Evolutionary conservation across 2,888 invertebrate genomes (phyloP), one percentile per base, ranked within the genome.

Genomic region (Nomada hirtipes): DNA sequence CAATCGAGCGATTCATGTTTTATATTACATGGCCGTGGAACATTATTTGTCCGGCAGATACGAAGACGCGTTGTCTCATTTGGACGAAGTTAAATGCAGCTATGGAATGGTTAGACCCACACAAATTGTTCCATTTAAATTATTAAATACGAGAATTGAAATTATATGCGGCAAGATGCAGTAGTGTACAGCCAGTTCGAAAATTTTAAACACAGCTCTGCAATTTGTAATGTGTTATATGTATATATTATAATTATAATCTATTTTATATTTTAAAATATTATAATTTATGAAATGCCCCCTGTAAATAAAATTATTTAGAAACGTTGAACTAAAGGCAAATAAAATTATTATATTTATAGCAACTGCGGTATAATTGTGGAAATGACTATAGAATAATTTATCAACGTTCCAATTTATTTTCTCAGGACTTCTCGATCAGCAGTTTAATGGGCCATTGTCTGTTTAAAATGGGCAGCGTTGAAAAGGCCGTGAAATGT

Each of bases 1-100:
- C 2, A 85, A 86, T 18, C 86, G 79, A 77, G 79, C 91, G 0
- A 86, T 78, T 4, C 73, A 90, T 11, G 80, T 87, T 18, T 64
- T 92, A 11, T 92, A 92, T 74, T 92, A 90, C 29, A 70, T 89
- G 65, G 89, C 90, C 26, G 92, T 92, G 9, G 83, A 88, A 57
- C 85, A 88, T 81, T 92, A 92, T 77, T 73, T 92, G 4, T 80
- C 84, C 52, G 57, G 76, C 7, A 87, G 88, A 82, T 91, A 89
- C 74, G 85, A 88, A 36, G 86, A 86, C 50, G 89, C 92, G 1
- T 63, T 92, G 65, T 75, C 76, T 44, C 86, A 90, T 79, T 84
- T 92, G 11, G 76, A 83, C 59, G 89, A 92, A 86, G 87, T 83
- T 26, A 79, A 83, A 75, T 59, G 20, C 7, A 83, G 75, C 4